phyloP scores from a whole-genome alignment of 30 jellyfish, hydroid and myxozoan species.

The Pseudorhiza aurosa region DNA sequence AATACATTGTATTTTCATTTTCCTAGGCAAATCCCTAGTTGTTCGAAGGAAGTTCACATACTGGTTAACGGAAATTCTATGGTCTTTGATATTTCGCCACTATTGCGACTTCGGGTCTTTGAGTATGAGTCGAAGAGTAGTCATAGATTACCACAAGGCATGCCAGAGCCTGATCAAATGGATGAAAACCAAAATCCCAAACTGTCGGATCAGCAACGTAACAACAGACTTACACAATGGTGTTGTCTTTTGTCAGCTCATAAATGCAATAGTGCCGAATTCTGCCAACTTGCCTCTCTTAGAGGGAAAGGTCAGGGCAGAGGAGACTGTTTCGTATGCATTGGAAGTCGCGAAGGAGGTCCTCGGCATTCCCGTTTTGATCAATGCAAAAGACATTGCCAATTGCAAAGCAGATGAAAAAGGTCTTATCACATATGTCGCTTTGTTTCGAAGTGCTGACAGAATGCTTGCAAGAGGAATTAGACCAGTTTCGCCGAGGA shows the following conservation, averaged over 20 bases:
- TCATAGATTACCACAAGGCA: slow-evolving; percentile 72
- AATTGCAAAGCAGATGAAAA: slow-evolving; percentile 79
- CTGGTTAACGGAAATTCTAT: slow-evolving; percentile 62
- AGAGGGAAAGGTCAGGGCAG: slow-evolving; percentile 36
- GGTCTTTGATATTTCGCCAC: slow-evolving; percentile 81
- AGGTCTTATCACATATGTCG: slow-evolving; percentile 82
- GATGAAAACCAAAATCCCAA: slow-evolving; percentile 79
- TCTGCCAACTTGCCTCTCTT: slow-evolving; percentile 60
- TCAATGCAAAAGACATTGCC: slow-evolving; percentile 61
- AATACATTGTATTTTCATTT: neutral
- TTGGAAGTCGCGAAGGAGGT: slow-evolving; percentile 87
- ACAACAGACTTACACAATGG: slow-evolving; percentile 78
- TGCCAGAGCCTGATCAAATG: slow-evolving; percentile 81
- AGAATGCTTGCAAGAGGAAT: slow-evolving; percentile 83
- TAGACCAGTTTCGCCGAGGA: slow-evolving; percentile 44
- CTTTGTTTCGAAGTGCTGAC: slow-evolving; percentile 92
- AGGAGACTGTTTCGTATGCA: slow-evolving; percentile 68
- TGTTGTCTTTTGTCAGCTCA: slow-evolving; percentile 60
- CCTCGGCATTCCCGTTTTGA: slow-evolving; percentile 86
- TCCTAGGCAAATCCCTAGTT: slow-evolving; percentile 46
- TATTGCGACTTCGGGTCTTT: slow-evolving; percentile 42
- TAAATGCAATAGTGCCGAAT: slow-evolving; percentile 82
- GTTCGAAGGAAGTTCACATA: slow-evolving; percentile 57
- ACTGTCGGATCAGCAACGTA: slow-evolving; percentile 34
- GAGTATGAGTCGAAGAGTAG: slow-evolving; percentile 40